Evolutionary conservation across 2,797 vertebrate genomes (phyloP).

Genomic region (Bufotes viridis): DNA sequence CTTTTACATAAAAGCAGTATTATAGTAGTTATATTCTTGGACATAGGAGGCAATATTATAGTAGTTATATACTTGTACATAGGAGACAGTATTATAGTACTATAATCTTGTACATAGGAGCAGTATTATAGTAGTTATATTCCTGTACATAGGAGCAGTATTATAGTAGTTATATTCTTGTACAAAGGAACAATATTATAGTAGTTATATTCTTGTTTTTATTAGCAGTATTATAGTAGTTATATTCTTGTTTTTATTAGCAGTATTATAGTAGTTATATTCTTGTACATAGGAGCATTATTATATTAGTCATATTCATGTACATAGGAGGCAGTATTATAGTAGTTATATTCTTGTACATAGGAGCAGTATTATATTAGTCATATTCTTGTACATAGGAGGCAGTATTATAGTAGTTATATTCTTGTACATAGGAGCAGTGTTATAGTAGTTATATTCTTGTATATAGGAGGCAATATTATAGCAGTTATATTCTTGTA

Average conservation of each 20-base stretch:
- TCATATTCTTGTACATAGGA: background rate
- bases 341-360: background rate
- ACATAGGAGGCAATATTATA: background rate
- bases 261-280: conserved; percentile 9
- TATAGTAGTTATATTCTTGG: background rate
- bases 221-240: background rate
- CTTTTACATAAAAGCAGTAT: background rate
- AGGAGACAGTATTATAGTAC: background rate
- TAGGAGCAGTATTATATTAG: background rate
- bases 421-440: background rate
- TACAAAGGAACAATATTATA: background rate
- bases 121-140: conserved; percentile 15
- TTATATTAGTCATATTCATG: conserved; percentile 1
- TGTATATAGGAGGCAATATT: background rate
- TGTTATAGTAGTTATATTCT: background rate
- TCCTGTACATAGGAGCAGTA: background rate
- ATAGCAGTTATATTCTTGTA: background rate
- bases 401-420: conserved; percentile 6
- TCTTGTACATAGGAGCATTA: background rate
- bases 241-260: background rate
- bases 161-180: conserved; percentile 15
- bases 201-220: background rate
- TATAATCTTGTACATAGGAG: conserved; percentile 1
- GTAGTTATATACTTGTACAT: background rate
- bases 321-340: background rate